phyloP scores from a whole-genome alignment of 2,888 invertebrate species.

The Gastracanthus pulcherrimus region DNA sequence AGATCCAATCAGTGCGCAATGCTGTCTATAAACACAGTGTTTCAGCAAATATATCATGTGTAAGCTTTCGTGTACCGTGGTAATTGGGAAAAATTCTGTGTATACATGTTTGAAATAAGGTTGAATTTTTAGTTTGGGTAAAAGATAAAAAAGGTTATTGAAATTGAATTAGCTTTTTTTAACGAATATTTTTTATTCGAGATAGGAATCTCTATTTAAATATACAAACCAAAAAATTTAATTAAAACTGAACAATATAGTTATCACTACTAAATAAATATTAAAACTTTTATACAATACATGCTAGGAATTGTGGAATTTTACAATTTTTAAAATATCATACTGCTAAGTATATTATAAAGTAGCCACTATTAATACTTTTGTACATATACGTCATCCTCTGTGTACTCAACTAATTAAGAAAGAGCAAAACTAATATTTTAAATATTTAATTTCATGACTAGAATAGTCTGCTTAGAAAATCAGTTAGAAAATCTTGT shows the following conservation, averaged over 20 bases:
- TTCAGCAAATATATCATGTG: not conserved
- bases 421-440: not conserved
- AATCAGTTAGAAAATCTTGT: no score
- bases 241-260: no score
- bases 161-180: no score
- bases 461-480: not conserved
- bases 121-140: not conserved
- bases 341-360: not conserved
- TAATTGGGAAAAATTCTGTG: not conserved
- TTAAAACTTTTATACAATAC: no score
- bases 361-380: not conserved
- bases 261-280: no score
- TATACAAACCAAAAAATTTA: no score
- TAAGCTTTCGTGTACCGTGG: not conserved
- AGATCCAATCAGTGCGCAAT: conserved; percentile 27
- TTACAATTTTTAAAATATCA: not conserved
- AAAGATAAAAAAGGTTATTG: not conserved
- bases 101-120: not conserved
- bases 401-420: not conserved
- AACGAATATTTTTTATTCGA: no score
- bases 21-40: not conserved
- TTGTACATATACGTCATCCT: not conserved
- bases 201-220: no score
- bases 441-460: not conserved
- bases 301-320: no score